These are phyloP conservation scores for Megaleporinus macrocephalus DNA, from an alignment of 2,113 vertebrate genomes.

Conservation along the genomic window DNA sequence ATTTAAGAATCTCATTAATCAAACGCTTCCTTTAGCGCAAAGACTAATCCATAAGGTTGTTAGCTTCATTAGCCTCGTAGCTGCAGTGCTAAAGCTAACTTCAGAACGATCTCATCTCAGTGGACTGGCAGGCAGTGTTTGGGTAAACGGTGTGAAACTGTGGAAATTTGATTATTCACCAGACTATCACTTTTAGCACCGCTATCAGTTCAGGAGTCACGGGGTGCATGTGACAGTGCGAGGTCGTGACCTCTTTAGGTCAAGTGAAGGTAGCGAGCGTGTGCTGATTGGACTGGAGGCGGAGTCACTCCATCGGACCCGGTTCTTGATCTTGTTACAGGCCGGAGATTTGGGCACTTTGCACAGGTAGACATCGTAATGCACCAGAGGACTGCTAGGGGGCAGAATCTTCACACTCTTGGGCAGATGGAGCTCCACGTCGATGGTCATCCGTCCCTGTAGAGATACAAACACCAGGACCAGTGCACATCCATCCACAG, in stretches of 20 bases:
- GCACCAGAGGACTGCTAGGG: constrained; percentile 25
- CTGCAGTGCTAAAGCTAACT: too few species aligned
- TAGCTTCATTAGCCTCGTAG: too few species aligned
- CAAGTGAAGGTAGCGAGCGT: constrained; percentile 35
- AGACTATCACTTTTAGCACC: too few species aligned
- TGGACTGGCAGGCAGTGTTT: too few species aligned
- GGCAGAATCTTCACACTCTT: constrained; percentile 42
- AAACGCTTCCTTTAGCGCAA: too few species aligned
- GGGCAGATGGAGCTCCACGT: constrained; percentile 67
- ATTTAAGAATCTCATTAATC: too few species aligned
- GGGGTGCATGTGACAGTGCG: constrained; percentile 14
- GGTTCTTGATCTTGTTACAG: neutral
- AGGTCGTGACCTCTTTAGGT: neutral
- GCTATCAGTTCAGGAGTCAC: neutral
- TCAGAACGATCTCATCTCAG: too few species aligned
- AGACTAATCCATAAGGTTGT: too few species aligned
- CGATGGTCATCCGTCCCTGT: constrained; percentile 59
- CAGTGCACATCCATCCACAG: neutral
- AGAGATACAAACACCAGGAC: constrained; percentile 37
- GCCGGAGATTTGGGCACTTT: constrained; percentile 42
- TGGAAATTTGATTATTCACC: too few species aligned
- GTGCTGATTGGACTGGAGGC: constrained; percentile 46
- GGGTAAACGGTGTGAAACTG: too few species aligned
- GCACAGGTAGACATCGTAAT: constrained; percentile 67
- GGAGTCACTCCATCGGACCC: constrained; percentile 28